Evolutionary conservation across 1,140 invertebrate species (phyloP).

Genomic region (Zaprionus inermis): DNA sequence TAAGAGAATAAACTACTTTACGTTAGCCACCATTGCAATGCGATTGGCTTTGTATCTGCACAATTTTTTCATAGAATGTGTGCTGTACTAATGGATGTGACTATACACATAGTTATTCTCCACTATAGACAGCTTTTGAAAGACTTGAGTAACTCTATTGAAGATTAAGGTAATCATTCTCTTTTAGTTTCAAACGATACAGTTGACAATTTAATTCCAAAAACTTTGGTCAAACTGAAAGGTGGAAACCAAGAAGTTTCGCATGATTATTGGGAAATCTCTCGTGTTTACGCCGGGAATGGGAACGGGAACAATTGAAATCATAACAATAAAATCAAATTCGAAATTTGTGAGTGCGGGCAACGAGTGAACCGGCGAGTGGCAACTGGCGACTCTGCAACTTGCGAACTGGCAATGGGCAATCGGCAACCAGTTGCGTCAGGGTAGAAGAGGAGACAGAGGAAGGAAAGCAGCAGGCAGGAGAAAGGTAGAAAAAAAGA

Average conservation of each 20-base stretch:
- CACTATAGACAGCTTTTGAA: too few species aligned
- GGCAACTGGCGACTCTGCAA: conserved; percentile 17
- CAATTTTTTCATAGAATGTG: too few species aligned
- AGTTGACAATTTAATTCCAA: not conserved
- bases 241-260: not conserved
- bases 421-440: conserved; percentile 77
- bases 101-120: too few species aligned
- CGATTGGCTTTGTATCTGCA: too few species aligned
- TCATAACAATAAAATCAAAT: conserved; percentile 82
- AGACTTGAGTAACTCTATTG: too few species aligned
- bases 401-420: conserved; percentile 38
- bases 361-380: conserved; percentile 22
- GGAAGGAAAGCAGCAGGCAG: conserved; percentile 2
- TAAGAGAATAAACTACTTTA: too few species aligned
- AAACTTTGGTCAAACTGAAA: not conserved
- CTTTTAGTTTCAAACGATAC: not conserved
- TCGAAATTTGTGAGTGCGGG: conserved; percentile 67
- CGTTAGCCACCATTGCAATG: too few species aligned
- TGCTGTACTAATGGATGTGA: too few species aligned
- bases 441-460: conserved; percentile 17
- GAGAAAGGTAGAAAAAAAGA: conserved; percentile 1
- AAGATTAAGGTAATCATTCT: too few species aligned
- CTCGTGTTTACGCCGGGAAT: conserved; percentile 60
- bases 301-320: conserved; percentile 72
- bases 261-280: conserved; percentile 56